Conservation (phyloP, 1,140 invertebrate species). For the Mya arenaria region DNA sequence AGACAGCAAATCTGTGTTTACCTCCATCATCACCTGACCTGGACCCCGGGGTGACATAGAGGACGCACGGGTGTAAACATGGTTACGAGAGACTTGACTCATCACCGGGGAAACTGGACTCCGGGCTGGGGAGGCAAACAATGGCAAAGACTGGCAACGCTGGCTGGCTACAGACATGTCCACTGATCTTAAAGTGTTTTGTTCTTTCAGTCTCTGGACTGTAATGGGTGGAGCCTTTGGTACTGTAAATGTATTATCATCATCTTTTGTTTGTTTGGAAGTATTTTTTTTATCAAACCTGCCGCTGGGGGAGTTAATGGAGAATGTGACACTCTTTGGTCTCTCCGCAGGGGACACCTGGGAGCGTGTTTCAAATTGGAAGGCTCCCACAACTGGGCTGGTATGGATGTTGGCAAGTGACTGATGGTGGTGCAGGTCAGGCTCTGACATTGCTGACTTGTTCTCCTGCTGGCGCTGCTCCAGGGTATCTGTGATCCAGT, state of each 20-base stretch:
- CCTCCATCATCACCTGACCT: neutral
- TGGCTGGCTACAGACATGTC: neutral
- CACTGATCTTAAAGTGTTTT: neutral
- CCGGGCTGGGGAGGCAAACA: conserved; percentile 40
- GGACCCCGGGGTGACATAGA: conserved; percentile 40
- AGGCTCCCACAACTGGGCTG: conserved; percentile 1
- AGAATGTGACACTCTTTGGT: no score
- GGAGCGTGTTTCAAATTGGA: conserved; percentile 8
- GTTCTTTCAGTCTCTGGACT: neutral
- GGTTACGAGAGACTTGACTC: neutral
- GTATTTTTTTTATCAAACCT: no score
- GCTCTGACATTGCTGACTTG: conserved; percentile 46
- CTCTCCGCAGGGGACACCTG: neutral
- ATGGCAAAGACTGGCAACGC: conserved; percentile 47
- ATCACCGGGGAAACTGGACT: conserved; percentile 30
- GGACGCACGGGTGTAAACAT: conserved; percentile 16
- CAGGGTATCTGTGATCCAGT: conserved; percentile 43
- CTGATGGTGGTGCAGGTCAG: conserved; percentile 13
- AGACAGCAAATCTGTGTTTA: neutral
- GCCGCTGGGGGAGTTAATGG: neutral
- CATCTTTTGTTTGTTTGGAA: neutral
- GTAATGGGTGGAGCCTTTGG: conserved; percentile 32
- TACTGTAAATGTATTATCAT: conserved; percentile 46
- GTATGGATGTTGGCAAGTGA: neutral
- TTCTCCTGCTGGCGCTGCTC: conserved; percentile 31